phyloP scores from a whole-genome alignment of 2,888 invertebrate genomes.

The Bombylius major region DNA sequence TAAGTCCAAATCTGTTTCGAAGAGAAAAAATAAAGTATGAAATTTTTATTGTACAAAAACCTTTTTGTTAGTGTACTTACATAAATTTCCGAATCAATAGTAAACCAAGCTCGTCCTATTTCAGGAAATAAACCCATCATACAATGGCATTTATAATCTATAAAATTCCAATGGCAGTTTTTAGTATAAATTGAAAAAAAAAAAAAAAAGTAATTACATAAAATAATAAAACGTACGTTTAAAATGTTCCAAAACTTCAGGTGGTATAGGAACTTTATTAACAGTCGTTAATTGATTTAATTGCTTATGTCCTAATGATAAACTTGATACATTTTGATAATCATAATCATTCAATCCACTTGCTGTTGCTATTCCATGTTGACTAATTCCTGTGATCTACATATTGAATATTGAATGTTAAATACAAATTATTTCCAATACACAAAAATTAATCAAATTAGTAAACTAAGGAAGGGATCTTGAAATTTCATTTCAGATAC shows the following conservation, averaged over 20 bases:
- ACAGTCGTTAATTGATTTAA: constrained; percentile 67
- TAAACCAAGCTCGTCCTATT: constrained; percentile 91
- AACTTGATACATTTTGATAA: constrained; percentile 67
- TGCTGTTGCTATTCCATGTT: constrained; percentile 62
- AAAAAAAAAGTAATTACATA: no score
- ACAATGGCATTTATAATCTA: constrained; percentile 91
- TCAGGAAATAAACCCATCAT: constrained; percentile 96
- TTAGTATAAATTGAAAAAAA: background rate
- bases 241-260: constrained; percentile 90
- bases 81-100: constrained; percentile 95
- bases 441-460: background rate
- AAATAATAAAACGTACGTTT: constrained; percentile 49
- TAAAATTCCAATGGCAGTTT: background rate
- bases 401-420: no score
- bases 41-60: background rate
- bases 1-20: constrained; percentile 65
- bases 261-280: constrained; percentile 78
- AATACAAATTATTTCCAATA: no score
- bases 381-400: constrained; percentile 50
- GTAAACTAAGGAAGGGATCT: background rate
- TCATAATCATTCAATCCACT: constrained; percentile 86
- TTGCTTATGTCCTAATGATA: constrained; percentile 53
- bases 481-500: background rate
- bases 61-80: constrained; percentile 34
- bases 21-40: background rate